A percentile compares a stretch with the other conserved stretches of the same genome.
Conservation (phyloP, 2,113 vertebrate species). For the sheep (Ovis aries) region DNA sequence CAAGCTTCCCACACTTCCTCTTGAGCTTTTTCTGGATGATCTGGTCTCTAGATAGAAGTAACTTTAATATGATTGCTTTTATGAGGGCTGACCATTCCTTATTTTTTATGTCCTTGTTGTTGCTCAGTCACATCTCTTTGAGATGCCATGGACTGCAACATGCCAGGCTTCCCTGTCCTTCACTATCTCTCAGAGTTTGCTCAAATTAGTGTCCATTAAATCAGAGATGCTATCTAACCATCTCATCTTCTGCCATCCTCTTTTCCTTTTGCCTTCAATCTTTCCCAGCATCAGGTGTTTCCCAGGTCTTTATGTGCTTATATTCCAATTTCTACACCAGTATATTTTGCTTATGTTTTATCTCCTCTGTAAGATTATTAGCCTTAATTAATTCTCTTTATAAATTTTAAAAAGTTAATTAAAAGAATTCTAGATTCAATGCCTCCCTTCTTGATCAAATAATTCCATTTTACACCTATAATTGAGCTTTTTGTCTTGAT, state of each 20-base stretch:
- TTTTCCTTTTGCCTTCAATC: background rate
- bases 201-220: background rate
- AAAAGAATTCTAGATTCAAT: background rate
- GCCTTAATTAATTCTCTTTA: background rate
- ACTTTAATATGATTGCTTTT: background rate
- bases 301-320: background rate
- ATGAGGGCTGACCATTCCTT: background rate
- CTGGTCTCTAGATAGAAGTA: background rate
- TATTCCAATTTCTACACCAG: background rate
- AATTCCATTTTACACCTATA: background rate
- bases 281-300: background rate
- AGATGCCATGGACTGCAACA: background rate
- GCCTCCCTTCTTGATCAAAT: background rate
- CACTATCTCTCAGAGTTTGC: background rate
- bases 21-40: background rate
- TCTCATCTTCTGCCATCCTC: background rate
- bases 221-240: background rate
- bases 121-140: background rate
- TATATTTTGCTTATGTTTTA: background rate
- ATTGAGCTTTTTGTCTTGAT: background rate
- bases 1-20: background rate
- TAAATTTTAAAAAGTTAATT: background rate
- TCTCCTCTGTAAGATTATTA: background rate
- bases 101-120: background rate
- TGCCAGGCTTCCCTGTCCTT: background rate